A percentile compares a stretch with the other conserved stretches of the same genome.
These are phyloP conservation scores for Megaustenia siamemsis DNA, from an alignment of 2,888 invertebrate genomes.

Conservation along the genomic window DNA sequence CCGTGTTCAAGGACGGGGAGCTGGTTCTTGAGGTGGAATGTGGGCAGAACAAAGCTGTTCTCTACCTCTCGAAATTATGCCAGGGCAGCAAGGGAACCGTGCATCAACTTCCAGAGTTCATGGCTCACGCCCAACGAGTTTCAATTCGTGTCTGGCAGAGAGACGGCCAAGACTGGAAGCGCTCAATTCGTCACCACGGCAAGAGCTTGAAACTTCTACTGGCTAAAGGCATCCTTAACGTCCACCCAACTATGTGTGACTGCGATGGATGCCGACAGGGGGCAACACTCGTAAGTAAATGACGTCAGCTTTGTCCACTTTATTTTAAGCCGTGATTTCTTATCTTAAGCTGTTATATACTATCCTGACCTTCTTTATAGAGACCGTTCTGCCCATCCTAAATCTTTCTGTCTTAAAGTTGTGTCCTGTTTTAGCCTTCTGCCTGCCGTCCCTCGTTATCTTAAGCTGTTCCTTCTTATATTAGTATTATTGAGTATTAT, in stretches of 20 bases:
- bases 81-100: constrained; percentile 81
- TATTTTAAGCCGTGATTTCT: too few species aligned
- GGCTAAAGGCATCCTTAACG: constrained; percentile 79
- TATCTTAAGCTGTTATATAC: too few species aligned
- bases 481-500: too few species aligned
- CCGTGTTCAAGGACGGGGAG: constrained; percentile 68
- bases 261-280: constrained; percentile 75
- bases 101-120: constrained; percentile 78
- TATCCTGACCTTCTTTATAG: too few species aligned
- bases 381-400: too few species aligned
- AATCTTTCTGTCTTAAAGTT: too few species aligned
- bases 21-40: constrained; percentile 79
- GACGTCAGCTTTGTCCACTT: too few species aligned
- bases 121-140: constrained; percentile 82
- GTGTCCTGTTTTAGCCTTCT: too few species aligned
- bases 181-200: constrained; percentile 81
- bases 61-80: constrained; percentile 79
- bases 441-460: too few species aligned
- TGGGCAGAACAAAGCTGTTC: constrained; percentile 76
- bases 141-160: constrained; percentile 80
- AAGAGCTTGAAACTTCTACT: constrained; percentile 81
- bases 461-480: too few species aligned
- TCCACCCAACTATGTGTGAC: constrained; percentile 79
- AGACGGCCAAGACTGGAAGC: constrained; percentile 81
- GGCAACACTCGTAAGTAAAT: constrained; percentile 61